Conservation (phyloP, 64 coral and sea anemone species). For the Porites australiensis region DNA sequence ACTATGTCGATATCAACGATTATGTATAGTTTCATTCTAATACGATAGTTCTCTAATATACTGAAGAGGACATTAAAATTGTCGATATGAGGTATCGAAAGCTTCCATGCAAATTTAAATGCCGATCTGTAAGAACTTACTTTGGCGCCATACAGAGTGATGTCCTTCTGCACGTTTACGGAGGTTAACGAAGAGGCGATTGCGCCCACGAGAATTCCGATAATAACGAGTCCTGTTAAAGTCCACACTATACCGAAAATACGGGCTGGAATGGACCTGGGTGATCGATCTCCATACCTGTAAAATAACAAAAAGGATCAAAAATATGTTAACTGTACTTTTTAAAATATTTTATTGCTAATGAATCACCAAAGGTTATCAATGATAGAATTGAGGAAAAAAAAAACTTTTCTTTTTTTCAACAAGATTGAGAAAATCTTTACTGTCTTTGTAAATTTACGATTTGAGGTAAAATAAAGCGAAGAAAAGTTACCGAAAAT, state of each 20-base stretch:
- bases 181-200: slow-evolving; percentile 55
- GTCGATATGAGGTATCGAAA: no score
- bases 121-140: slow-evolving; percentile 15
- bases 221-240: slow-evolving; percentile 54
- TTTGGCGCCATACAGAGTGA: slow-evolving; percentile 77
- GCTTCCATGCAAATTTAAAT: neutral
- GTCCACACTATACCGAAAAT: slow-evolving; percentile 68
- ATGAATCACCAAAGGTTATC: no score
- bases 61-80: no score
- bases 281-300: slow-evolving; percentile 76
- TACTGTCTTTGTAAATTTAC: no score
- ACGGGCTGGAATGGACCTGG: slow-evolving; percentile 46
- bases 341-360: neutral
- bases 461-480: no score
- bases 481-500: no score
- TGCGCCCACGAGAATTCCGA: slow-evolving; percentile 46
- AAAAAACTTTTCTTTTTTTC: no score
- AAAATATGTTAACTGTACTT: neutral
- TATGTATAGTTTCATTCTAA: no score
- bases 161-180: slow-evolving; percentile 5
- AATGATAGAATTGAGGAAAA: no score
- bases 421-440: no score
- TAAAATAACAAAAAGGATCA: neutral
- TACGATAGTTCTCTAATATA: no score
- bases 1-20: no score